Conservation (phyloP, 2,888 invertebrate species). For the Ennomos quercinarius region DNA sequence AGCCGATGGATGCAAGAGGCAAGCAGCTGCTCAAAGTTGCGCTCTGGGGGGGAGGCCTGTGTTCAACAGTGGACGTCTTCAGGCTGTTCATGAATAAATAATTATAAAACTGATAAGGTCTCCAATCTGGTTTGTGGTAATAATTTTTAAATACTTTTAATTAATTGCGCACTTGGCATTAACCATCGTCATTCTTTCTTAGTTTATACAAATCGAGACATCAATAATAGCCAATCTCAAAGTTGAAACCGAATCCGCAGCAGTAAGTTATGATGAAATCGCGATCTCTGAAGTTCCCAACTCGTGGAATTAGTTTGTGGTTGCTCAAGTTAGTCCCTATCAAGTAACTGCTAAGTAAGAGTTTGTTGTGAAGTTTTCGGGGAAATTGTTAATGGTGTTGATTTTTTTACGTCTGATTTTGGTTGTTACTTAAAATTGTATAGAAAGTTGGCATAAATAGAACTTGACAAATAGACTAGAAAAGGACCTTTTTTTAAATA, state of each 20-base stretch:
- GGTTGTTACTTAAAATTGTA: not conserved
- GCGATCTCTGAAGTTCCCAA: constrained; percentile 31
- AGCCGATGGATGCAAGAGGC: too few species aligned
- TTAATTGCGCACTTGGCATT: constrained; percentile 22
- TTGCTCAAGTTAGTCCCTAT: constrained; percentile 7
- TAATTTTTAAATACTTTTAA: not conserved
- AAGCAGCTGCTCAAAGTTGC: too few species aligned
- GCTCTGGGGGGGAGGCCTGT: too few species aligned
- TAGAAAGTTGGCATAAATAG: too few species aligned
- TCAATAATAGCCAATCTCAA: constrained; percentile 2
- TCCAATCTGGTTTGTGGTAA: too few species aligned
- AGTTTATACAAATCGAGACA: not conserved
- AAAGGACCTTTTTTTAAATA: too few species aligned
- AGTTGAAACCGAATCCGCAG: constrained; percentile 31
- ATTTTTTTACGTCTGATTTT: constrained; percentile 3
- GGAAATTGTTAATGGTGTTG: not conserved
- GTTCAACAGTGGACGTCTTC: too few species aligned
- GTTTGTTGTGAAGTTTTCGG: not conserved
- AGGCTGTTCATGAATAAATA: too few species aligned
- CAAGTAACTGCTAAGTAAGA: constrained; percentile 12
- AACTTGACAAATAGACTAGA: too few species aligned
- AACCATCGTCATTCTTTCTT: constrained; percentile 12
- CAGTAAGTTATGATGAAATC: constrained; percentile 13
- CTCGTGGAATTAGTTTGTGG: constrained; percentile 40
- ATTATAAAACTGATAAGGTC: too few species aligned